phyloP scores from a whole-genome alignment of 2,888 invertebrate species.

The Perizoma affinitatum region DNA sequence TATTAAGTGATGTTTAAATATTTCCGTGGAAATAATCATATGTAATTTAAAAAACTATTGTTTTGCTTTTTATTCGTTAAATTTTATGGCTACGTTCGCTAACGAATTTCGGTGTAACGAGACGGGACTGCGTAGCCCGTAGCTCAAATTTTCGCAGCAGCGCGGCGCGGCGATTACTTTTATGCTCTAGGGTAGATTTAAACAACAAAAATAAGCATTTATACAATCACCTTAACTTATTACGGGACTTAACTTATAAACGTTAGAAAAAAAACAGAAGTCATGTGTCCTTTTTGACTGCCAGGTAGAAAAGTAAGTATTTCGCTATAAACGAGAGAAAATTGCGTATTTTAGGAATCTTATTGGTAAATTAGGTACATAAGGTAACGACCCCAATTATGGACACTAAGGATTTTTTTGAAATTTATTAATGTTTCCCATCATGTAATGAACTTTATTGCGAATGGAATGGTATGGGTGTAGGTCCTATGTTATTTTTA shows the following conservation, averaged over 20 bases:
- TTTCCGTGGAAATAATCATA: too few species aligned
- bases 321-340: neutral
- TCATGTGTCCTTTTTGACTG: slow-evolving; percentile 20
- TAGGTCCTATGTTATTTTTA: too few species aligned
- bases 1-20: too few species aligned
- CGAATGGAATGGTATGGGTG: too few species aligned
- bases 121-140: slow-evolving; percentile 41
- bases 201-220: slow-evolving; percentile 77
- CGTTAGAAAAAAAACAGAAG: slow-evolving; percentile 61
- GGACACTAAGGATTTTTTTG: too few species aligned
- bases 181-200: slow-evolving; percentile 71
- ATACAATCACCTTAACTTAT: slow-evolving; percentile 49
- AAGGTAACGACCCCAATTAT: too few species aligned
- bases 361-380: too few species aligned
- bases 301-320: slow-evolving; percentile 1
- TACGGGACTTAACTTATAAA: slow-evolving; percentile 65
- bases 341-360: neutral
- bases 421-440: too few species aligned
- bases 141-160: slow-evolving; percentile 66
- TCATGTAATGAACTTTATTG: too few species aligned
- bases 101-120: slow-evolving; percentile 48
- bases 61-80: too few species aligned
- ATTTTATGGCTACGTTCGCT: neutral
- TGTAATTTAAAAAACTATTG: too few species aligned
- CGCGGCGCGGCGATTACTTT: slow-evolving; percentile 69